Conservation (phyloP, 2,113 vertebrate genomes). For the Cryptomyrus ogoouensis region DNA sequence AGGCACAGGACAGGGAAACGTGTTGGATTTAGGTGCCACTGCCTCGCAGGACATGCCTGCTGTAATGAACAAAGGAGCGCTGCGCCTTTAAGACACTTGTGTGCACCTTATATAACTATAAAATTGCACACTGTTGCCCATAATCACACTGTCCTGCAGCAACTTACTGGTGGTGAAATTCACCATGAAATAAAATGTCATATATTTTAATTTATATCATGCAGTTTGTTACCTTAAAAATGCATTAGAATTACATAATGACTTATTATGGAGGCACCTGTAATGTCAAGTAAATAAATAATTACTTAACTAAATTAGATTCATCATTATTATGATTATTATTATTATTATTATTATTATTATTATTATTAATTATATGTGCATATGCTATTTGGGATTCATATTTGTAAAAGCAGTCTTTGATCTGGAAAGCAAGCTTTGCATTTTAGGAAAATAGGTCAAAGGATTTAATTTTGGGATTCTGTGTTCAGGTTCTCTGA, state of each 20-base stretch:
- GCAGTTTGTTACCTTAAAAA: not conserved
- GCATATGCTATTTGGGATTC: not conserved
- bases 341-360: not conserved
- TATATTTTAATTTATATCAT: not conserved
- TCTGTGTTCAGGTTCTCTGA: not conserved
- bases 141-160: not conserved
- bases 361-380: not conserved
- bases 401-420: not conserved
- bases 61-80: not conserved
- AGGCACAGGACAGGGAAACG: not conserved
- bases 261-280: not conserved
- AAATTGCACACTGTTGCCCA: not conserved
- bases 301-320: not conserved
- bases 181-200: conserved; percentile 3
- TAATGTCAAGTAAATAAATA: not conserved
- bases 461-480: not conserved
- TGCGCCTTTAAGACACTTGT: not conserved
- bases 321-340: not conserved
- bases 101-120: not conserved
- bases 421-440: not conserved
- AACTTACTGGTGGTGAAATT: not conserved
- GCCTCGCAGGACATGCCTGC: not conserved
- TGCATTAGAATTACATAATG: not conserved
- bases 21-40: not conserved
- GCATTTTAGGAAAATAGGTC: not conserved